Conservation (phyloP, 2,797 vertebrate genomes). For the Podarcis lilfordi region DNA sequence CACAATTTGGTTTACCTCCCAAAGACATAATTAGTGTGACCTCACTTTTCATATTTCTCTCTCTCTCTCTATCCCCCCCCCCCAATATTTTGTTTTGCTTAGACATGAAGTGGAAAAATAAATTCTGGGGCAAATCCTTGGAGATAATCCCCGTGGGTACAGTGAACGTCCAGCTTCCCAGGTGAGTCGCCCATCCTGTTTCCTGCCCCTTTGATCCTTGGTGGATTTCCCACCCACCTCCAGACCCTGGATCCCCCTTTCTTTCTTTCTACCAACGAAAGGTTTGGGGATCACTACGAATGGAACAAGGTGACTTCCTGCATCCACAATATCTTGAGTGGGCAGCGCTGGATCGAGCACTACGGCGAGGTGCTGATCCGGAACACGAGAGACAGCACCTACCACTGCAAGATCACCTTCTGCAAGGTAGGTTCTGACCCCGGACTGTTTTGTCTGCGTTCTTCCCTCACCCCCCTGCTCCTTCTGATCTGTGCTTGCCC, state of each 20-base stretch:
- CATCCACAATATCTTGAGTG: slow-evolving; percentile 95
- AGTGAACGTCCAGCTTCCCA: slow-evolving; percentile 88
- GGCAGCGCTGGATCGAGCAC: slow-evolving; percentile 93
- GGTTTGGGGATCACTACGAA: slow-evolving; percentile 94
- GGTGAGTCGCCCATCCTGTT: slow-evolving; percentile 73
- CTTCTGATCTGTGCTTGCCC: no score
- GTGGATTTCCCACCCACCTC: accelerated
- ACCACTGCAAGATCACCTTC: slow-evolving; percentile 93
- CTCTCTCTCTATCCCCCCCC: neutral
- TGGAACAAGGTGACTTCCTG: slow-evolving; percentile 98
- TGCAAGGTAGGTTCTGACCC: slow-evolving; percentile 82
- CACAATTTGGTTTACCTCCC: neutral
- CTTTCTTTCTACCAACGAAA: slow-evolving; percentile 51
- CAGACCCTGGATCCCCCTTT: neutral
- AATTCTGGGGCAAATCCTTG: slow-evolving; percentile 96
- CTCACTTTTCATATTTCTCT: neutral
- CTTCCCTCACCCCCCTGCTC: neutral
- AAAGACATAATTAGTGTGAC: neutral
- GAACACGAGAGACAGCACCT: slow-evolving; percentile 85
- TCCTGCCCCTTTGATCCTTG: accelerated
- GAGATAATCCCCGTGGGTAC: slow-evolving; percentile 93
- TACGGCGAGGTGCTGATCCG: slow-evolving; percentile 91
- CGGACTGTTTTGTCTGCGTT: no score
- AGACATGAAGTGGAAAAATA: slow-evolving; percentile 98
- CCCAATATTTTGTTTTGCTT: neutral